Percentiles rank a stretch among this genome's conserved stretches.
These are phyloP conservation scores for Xestia rhomboidea DNA, from an alignment of 2,888 invertebrate species.

Conservation along the genomic window DNA sequence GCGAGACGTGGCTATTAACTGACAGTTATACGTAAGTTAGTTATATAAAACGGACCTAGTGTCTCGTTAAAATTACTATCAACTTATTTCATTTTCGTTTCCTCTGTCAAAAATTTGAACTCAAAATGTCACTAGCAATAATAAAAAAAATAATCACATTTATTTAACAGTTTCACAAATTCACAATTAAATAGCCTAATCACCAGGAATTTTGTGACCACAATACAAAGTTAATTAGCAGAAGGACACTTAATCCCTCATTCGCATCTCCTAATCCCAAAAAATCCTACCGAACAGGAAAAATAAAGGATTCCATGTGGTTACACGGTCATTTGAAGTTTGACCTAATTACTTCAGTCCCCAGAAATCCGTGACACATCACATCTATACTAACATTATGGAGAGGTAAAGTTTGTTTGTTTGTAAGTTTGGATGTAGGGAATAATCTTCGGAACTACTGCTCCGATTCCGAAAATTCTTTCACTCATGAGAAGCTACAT, in stretches of 20 bases:
- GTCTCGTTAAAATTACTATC: neutral
- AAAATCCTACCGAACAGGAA: neutral
- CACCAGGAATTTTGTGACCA: neutral
- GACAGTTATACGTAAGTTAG: too few relatives aligned
- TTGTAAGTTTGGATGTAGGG: neutral
- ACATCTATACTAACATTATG: neutral
- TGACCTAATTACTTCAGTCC: slow-evolving; percentile 21
- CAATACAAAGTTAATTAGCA: slow-evolving; percentile 1
- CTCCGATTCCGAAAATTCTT: neutral
- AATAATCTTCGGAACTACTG: neutral
- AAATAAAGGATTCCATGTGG: neutral
- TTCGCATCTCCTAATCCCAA: slow-evolving; percentile 3
- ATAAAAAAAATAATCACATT: accelerated
- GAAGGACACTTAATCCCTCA: neutral
- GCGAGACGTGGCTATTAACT: too few relatives aligned
- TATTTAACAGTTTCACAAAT: neutral
- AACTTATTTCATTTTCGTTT: neutral
- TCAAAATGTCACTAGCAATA: neutral
- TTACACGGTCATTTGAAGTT: neutral
- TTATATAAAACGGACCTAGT: too few relatives aligned
- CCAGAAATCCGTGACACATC: slow-evolving; percentile 24
- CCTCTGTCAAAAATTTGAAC: neutral
- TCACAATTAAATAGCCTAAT: neutral
- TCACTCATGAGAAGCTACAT: neutral
- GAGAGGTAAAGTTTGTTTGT: neutral